Conservation (phyloP, 2,113 vertebrate genomes). For the Fukomys damarensis region DNA sequence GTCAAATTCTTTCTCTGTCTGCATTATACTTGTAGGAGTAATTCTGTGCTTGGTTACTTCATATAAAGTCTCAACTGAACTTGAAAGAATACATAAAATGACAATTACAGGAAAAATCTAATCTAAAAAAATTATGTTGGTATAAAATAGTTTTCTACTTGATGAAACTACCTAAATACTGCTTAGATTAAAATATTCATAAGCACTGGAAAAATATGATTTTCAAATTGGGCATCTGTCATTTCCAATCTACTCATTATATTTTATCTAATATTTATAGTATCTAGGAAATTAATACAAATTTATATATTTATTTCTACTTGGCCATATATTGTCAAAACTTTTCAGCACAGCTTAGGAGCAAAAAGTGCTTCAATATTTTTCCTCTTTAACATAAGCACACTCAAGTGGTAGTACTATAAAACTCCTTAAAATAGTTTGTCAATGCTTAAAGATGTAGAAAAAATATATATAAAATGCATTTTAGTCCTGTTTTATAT, state of each 20-base stretch:
- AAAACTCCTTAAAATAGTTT: background rate
- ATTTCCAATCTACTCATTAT: background rate
- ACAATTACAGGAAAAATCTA: background rate
- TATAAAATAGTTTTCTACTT: background rate
- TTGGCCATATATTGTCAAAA: background rate
- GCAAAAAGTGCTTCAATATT: background rate
- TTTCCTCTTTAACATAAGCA: slow-evolving; percentile 9
- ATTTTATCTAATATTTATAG: slow-evolving; percentile 2
- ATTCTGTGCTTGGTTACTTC: background rate
- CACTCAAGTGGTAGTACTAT: background rate
- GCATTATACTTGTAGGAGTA: background rate
- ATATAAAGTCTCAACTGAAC: background rate
- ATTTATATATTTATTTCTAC: slow-evolving; percentile 26
- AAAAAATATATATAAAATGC: slow-evolving; percentile 2
- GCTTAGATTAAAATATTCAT: background rate
- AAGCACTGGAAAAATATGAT: background rate
- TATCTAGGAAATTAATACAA: background rate
- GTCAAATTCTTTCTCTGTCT: background rate
- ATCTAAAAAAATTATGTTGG: background rate
- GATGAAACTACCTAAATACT: background rate
- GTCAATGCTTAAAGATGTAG: background rate
- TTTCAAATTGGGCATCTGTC: background rate
- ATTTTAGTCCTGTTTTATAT: slow-evolving; percentile 23
- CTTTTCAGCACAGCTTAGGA: background rate
- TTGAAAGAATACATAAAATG: background rate